Percentiles rank a stretch among this genome's conserved stretches.
Evolutionary conservation across 2,888 invertebrate species (phyloP).

Genomic region (Aelia acuminata): DNA sequence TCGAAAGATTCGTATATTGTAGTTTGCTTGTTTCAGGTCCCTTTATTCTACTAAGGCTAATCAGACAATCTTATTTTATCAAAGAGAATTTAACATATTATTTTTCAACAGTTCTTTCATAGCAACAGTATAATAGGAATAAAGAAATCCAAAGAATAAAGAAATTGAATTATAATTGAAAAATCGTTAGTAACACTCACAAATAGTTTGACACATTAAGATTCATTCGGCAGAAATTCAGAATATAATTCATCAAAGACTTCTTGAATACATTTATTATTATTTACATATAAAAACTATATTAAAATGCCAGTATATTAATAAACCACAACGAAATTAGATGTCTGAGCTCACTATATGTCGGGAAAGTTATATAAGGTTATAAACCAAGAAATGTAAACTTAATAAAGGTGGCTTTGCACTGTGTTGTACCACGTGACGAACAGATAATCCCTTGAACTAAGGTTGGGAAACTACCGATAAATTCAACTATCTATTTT

Average conservation of each 20-base stretch:
- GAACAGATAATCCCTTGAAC: no score
- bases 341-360: neutral
- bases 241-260: neutral
- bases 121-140: neutral
- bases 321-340: neutral
- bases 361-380: neutral
- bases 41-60: no score
- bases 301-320: neutral
- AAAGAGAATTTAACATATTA: no score
- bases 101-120: no score
- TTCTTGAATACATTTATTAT: neutral
- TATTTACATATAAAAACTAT: neutral
- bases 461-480: no score
- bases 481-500: no score
- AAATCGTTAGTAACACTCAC: neutral
- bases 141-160: neutral
- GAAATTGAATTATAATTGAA: neutral
- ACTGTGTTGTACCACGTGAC: no score
- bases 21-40: no score
- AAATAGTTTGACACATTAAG: neutral
- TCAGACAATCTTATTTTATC: no score
- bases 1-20: no score
- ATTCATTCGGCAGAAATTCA: neutral
- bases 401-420: neutral
- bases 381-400: neutral